Base-by-base conservation (phyloP, 2,113 vertebrate genomes). In the Ibidorhyncha struthersii region DNA sequence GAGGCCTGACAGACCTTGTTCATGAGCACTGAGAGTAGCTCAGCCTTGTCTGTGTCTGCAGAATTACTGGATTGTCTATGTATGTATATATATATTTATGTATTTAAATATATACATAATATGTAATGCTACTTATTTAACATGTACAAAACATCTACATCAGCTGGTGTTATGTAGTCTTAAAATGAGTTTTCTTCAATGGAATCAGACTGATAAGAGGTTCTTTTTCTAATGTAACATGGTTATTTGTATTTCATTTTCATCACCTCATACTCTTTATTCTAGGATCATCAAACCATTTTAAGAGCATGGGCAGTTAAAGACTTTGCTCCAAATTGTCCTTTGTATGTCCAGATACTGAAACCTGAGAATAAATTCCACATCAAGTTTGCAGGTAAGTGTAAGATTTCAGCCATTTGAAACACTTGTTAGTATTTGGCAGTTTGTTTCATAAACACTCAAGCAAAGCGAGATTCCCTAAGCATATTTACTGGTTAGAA, bases 321-420 rank as follows among this genome's bases (percentile, higher is more conserved):
- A 98, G 99, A 99, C 96, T 99, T 99, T 96, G 99, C 99, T 95
- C 99, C 99, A 74, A 99, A 99, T 67, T 99, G 99, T 67, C 99
- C 99, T 59, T 98, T 99, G 58, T 99, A 99, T 80, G 99, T 99
- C 50, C 99, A 99, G 87, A 99, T 99, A 96, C 96, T 99, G 92
- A 99, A 99, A 96, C 99, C 99, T 49, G 99, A 99, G 97, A 99
- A 99, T 94, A 99, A 99, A 98, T 99, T 99, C 90, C 99, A 99
- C 96, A 99, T 99, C 70, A 99, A 99, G 97, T 99, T 99, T 98
- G 99, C 99, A 97, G 99, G 99, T 99, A 97, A 98, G 98, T 58
- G 17, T 66, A 43, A 76, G 22, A 56, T 2, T 74, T 43, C 38
- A 65, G 40, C 32, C 13, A 70, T 66, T 70, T 63, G 34, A 89